Evolutionary conservation across 1,140 invertebrate species (phyloP).

Genomic region (Bombus waltoni): DNA sequence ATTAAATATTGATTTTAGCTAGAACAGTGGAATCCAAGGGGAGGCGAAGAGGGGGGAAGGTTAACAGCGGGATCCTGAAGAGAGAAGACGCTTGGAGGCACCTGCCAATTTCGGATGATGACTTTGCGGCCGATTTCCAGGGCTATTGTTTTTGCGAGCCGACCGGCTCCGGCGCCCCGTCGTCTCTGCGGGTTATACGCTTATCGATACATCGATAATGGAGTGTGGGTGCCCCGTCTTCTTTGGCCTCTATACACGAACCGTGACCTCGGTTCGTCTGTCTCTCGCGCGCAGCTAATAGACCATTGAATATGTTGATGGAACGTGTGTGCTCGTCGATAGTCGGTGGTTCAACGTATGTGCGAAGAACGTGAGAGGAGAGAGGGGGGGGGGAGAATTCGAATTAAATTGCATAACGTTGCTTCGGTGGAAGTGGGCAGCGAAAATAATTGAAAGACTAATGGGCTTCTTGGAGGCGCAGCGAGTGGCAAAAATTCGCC

Average conservation of each 20-base stretch:
- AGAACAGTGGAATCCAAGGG: conserved; percentile 19
- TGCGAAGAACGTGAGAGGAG: background rate
- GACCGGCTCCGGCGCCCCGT: conserved; percentile 43
- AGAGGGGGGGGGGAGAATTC: conserved; percentile 1
- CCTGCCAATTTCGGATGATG: conserved; percentile 70
- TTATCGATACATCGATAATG: conserved; percentile 59
- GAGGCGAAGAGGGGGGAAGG: background rate
- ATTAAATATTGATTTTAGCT: conserved; percentile 75
- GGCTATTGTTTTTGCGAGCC: conserved; percentile 52
- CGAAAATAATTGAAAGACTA: conserved; percentile 62
- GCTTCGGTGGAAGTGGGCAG: conserved; percentile 50
- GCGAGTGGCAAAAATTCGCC: background rate
- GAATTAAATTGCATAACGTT: conserved; percentile 67
- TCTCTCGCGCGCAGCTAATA: conserved; percentile 58
- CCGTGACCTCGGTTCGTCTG: conserved; percentile 51
- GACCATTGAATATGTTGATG: conserved; percentile 72
- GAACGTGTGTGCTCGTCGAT: conserved; percentile 53
- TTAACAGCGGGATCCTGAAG: background rate
- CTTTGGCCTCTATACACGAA: conserved; percentile 31
- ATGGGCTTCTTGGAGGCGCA: conserved; percentile 30
- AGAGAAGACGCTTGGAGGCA: conserved; percentile 43
- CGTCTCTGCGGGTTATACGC: conserved; percentile 44
- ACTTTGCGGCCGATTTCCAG: conserved; percentile 59
- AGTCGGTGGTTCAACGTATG: background rate
- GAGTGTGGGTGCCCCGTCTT: conserved; percentile 54